phyloP scores from a whole-genome alignment of 1,140 invertebrate genomes.

The Telenomus remus region DNA sequence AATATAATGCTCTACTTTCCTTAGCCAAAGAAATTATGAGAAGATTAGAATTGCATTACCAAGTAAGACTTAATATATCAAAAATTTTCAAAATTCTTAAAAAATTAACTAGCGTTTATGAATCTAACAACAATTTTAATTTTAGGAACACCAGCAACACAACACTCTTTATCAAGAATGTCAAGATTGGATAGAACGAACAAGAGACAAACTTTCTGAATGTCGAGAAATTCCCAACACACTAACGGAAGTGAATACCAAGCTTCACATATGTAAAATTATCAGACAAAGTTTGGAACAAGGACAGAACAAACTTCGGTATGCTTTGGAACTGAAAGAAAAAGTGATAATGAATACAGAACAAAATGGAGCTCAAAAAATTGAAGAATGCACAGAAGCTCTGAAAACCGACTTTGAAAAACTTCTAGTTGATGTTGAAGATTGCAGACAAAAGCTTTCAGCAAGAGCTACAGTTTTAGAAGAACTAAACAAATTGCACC shows the following conservation, averaged over 20 bases:
- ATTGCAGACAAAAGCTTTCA: slow-evolving; percentile 83
- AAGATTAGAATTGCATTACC: slow-evolving; percentile 91
- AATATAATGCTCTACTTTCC: slow-evolving; percentile 94
- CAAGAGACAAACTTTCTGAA: slow-evolving; percentile 86
- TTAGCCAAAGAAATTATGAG: slow-evolving; percentile 95
- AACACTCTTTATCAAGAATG: slow-evolving; percentile 92
- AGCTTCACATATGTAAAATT: slow-evolving; percentile 88
- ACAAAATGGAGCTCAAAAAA: slow-evolving; percentile 87
- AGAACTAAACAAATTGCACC: slow-evolving; percentile 88
- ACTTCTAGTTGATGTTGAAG: slow-evolving; percentile 86
- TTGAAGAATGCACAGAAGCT: slow-evolving; percentile 91
- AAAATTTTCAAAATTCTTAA: background rate
- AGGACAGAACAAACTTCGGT: slow-evolving; percentile 92
- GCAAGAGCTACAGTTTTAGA: slow-evolving; percentile 85
- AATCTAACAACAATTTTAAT: slow-evolving; percentile 12
- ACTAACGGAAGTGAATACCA: slow-evolving; percentile 87
- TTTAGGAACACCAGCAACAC: slow-evolving; percentile 89
- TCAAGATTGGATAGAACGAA: slow-evolving; percentile 92
- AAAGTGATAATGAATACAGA: slow-evolving; percentile 94
- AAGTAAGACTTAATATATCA: slow-evolving; percentile 74
- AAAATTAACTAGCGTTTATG: no score
- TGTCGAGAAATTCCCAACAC: slow-evolving; percentile 86
- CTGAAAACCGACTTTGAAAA: slow-evolving; percentile 92
- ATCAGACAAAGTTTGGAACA: slow-evolving; percentile 91
- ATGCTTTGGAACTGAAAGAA: slow-evolving; percentile 92